phyloP scores from a whole-genome alignment of 2,113 vertebrate species.

The Gambusia affinis region DNA sequence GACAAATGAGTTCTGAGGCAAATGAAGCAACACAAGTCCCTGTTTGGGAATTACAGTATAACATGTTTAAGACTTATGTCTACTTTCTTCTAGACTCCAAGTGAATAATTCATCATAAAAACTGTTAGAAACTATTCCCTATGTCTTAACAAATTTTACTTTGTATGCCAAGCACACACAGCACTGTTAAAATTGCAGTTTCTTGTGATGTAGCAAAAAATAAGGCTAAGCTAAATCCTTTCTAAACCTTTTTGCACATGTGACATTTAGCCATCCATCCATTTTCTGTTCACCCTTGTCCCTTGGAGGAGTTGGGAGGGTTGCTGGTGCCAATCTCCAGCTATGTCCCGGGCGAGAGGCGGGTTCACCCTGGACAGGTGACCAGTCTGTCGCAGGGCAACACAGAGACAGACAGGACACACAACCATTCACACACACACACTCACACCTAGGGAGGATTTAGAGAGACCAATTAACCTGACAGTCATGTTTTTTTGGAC shows the following conservation, averaged over 20 bases:
- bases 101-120: slow-evolving; percentile 10
- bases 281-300: too few relatives aligned
- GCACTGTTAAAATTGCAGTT: not conserved
- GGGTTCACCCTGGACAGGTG: too few relatives aligned
- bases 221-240: not conserved
- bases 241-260: not conserved
- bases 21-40: slow-evolving; percentile 45
- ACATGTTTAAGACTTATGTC: slow-evolving; percentile 27
- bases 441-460: too few relatives aligned
- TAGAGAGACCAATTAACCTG: too few relatives aligned
- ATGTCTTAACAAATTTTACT: not conserved
- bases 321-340: too few relatives aligned
- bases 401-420: too few relatives aligned
- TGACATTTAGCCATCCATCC: not conserved
- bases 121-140: slow-evolving; percentile 8
- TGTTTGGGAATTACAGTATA: slow-evolving; percentile 17
- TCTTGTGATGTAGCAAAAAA: not conserved
- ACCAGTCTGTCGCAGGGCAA: too few relatives aligned
- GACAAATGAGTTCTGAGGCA: slow-evolving; percentile 51
- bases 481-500: too few relatives aligned
- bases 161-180: not conserved
- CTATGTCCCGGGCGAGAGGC: too few relatives aligned
- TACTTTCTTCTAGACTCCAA: not conserved
- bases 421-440: too few relatives aligned
- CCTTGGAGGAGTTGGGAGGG: too few relatives aligned